Base-by-base conservation (phyloP, 2,888 invertebrate genomes). In the Hyles lineata region DNA sequence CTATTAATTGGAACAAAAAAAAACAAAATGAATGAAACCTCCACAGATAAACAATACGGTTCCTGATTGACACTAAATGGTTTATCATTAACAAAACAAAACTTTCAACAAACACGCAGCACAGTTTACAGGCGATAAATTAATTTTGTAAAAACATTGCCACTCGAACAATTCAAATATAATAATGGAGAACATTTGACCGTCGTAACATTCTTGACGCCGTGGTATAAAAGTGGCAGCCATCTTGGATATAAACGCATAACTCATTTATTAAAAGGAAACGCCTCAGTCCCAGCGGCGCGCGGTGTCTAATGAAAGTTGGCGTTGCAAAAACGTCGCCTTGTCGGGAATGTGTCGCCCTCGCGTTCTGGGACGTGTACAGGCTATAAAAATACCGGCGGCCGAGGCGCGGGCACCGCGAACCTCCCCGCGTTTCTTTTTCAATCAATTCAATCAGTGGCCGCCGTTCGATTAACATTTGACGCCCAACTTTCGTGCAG, bases 181-280 rank as follows among this genome's bases (percentile, higher is more conserved):
- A 50, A 43, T 43, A 43, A 71, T 77, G 75, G 85, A 79, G 85
- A 81, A 77, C 82, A 79, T 75, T 80, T 74, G 79, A 81, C 79
- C 82, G 84, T 87, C 86, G 86, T 88, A 85, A 87, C 88, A 89
- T 89, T 91, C 88, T 85, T 87, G 87, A 90, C 90, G 89, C 89
- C 85, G 85, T 83, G 83, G 84, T 87, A 87, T 86, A 84, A 87
- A 83, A 82, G 82, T 80, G 82, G 85, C 88, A 85, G 91, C 90
- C 91, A 92, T 92, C 87, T 93, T 92, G 90, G 86, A 89, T 91
- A 90, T 90, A 90, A 92, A 88, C 88, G 91, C 90, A 92, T 92
- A 92, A 92, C 91, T 92, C 92, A 92, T 93, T 92, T 93, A 92
- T 91, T 92, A 92, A 90, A 92, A 91, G 90, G 90, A 90, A 91